These are phyloP conservation scores for Triplophysa siluroides DNA, from an alignment of 2,113 vertebrate genomes.

Conservation along the genomic window DNA sequence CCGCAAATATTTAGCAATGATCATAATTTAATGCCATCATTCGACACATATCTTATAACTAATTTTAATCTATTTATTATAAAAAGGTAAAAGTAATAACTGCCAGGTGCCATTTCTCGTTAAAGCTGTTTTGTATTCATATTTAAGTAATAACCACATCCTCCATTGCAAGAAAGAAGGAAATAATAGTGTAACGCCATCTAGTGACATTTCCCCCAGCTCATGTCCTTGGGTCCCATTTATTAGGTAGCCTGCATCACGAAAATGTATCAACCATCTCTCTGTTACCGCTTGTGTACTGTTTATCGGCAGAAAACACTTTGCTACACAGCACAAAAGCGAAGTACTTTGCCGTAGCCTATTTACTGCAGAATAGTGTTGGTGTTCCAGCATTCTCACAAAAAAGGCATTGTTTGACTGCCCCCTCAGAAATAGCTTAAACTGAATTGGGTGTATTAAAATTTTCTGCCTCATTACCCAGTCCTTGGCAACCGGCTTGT, in stretches of 20 bases:
- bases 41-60: too few species aligned
- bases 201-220: too few species aligned
- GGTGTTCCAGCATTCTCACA: background rate
- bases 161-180: too few species aligned
- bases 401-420: background rate
- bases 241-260: too few species aligned
- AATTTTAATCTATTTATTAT: too few species aligned
- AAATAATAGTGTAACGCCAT: too few species aligned
- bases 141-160: background rate
- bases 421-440: background rate
- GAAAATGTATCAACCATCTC: too few species aligned
- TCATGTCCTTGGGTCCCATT: too few species aligned
- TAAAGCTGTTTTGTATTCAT: background rate
- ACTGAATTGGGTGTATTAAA: background rate
- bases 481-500: background rate
- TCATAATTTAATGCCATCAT: too few species aligned
- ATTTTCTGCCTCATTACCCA: slow-evolving; percentile 1
- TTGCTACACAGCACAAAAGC: background rate
- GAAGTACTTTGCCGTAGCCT: background rate
- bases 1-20: too few species aligned
- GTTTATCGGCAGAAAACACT: background rate
- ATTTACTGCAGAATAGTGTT: background rate
- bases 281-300: background rate
- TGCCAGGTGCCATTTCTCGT: too few species aligned
- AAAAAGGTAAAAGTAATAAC: too few species aligned